Base-by-base conservation (phyloP, 92 coral and sea anemone genomes). In the Metridium senile region DNA sequence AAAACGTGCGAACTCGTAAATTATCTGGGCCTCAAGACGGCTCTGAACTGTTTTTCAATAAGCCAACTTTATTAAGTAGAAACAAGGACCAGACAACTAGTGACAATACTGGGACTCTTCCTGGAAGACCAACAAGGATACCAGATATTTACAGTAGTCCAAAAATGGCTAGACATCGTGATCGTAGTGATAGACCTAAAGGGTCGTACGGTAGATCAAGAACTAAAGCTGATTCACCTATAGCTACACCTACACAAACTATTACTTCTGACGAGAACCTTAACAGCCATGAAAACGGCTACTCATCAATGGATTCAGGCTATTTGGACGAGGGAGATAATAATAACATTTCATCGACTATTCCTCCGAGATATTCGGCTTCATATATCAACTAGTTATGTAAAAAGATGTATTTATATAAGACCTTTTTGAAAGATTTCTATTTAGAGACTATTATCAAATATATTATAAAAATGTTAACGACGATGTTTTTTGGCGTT, bases 111-210 rank as follows among this genome's bases (percentile, higher is more conserved):
- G 93, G 85, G 29, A 58, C 82, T 23, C 63, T 86, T 33, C 70
- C 89, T 17, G 76, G 88, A 0, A 87, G 82, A 28, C 85, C 72
- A 23, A 75, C 89, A 26, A 78, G 83, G 66, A 83, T 89, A 66
- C 93, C 97, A 11, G 87, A 92, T 33, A 92, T 92, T 62, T 92
- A 79, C 52, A 84, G 90, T 72, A 88, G 91, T 52, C 97, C 97
- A 33, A 92, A 89, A 51, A 66, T 91, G 25, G 97, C 71, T 18
- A 87, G 90, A 23, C 68, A 73, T 54, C 81, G 91, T 46, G 89
- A 87, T 13, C 91, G 89, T 31, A 52, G 78, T 20, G 91, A 82
- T 58, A 59, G 97, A 31, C 97, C 97, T 1, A 87, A 90, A 30
- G 97, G 87, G 11, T 90, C 97, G 1, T 89, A 84, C 70, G 90